A percentile compares a stretch with the other conserved stretches of the same genome.
Evolutionary conservation across 2,797 vertebrate genomes (phyloP).

Genomic region (Sebastes minor): DNA sequence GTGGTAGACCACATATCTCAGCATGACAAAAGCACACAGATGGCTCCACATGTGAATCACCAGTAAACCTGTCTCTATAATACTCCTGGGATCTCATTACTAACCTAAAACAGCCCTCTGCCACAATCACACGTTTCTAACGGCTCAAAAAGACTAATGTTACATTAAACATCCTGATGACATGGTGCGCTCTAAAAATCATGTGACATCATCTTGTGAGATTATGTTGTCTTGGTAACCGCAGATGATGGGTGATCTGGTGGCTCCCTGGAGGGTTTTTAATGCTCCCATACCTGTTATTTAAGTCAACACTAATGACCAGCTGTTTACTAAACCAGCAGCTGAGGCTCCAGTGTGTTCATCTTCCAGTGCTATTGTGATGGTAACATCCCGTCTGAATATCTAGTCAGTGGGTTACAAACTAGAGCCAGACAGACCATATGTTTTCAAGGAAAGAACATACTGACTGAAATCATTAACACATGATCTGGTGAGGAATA

Average conservation of each 20-base stretch:
- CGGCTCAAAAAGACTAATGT: not conserved
- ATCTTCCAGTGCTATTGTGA: slow-evolving; percentile 4
- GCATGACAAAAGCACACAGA: not conserved
- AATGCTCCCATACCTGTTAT: slow-evolving; percentile 42
- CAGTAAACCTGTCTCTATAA: slow-evolving; percentile 4
- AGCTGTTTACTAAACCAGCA: slow-evolving; percentile 55
- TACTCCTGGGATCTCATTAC: slow-evolving; percentile 21
- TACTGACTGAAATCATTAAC: not conserved
- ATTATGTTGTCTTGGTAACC: slow-evolving; percentile 43
- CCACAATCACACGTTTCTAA: not conserved
- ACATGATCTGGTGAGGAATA: not conserved
- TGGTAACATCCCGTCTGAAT: not conserved
- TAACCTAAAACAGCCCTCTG: not conserved
- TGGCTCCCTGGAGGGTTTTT: slow-evolving; percentile 31
- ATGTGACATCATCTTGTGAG: not conserved
- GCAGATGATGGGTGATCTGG: slow-evolving; percentile 26
- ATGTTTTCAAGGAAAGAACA: slow-evolving; percentile 2
- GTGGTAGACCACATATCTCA: not conserved
- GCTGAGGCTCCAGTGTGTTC: slow-evolving; percentile 45
- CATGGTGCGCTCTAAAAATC: not conserved
- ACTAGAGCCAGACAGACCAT: slow-evolving; percentile 11
- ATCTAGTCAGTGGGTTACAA: not conserved
- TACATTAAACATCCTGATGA: not conserved
- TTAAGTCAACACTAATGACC: slow-evolving; percentile 64
- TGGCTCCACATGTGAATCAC: slow-evolving; percentile 34